Base-by-base conservation (phyloP, 1,140 invertebrate species). In the Lepidostoma basale region DNA sequence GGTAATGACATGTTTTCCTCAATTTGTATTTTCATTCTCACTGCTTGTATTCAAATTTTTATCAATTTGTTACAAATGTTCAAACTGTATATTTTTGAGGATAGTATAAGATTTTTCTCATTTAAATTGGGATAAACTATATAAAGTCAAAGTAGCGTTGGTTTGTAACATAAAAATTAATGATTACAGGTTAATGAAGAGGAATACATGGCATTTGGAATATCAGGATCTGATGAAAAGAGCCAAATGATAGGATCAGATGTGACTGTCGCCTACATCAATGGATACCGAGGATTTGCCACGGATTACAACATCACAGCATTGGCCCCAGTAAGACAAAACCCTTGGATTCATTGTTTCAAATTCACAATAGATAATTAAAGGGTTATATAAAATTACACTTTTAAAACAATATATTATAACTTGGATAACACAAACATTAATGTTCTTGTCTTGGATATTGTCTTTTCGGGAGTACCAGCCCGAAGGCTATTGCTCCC, bases 211-310 rank as follows among this genome's bases (percentile, higher is more conserved):
- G 88, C 92, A 14, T 96, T 95, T 78, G 94, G 94, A 30, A 77
- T 95, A 14, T 95, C 93, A 28, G 94, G 93, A 23, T 89, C 88
- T 2, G 77, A 83, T 3, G 82, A 84, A 3, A 83, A 84, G 52
- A 89, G 90, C 71, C 85, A 88, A 81, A 97, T 97, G 94, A 81
- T 94, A 73, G 93, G 93, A 23, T 87, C 91, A 1, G 95, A 97
- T 84, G 89, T 93, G 20, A 88, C 91, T 1, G 83, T 97, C 16
- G 89, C 88, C 0, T 90, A 89, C 74, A 89, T 91, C 75, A 88
- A 93, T 77, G 86, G 85, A 3, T 87, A 87, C 65, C 79, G 89
- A 62, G 91, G 90, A 8, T 88, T 88, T 74, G 91, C 90, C 3
- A 83, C 84, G 3, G 94, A 96, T 83, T 96, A 95, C 75, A 95